Evolutionary conservation across 2,888 invertebrate species (phyloP), one percentile per base, ranked within the genome.

Genomic region (Drosophila mercatorum): DNA sequence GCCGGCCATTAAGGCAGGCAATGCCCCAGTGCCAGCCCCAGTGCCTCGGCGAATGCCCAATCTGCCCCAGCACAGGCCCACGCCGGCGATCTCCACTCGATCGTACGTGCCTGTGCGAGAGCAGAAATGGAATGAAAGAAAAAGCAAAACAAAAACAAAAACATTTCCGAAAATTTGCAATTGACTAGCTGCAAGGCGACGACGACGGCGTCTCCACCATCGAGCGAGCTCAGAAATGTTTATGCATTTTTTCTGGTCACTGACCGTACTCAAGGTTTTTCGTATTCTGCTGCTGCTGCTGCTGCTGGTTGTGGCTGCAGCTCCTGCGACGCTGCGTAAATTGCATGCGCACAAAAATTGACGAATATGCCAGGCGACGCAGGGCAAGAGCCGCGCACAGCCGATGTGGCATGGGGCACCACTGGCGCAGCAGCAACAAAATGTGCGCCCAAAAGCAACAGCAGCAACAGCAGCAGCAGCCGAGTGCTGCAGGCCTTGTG

Each of bases 241-340:
- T 90, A 84, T 89, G 88, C 84, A 87, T 91, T 83, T 91, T 82
- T 91, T 90, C 77, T 91, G 91, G 91, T 92, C 91, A 92, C 91
- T 91, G 92, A 91, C 92, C 91, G 91, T 90, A 90, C 92, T 91
- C 91, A 91, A 91, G 91, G 91, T 91, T 92, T 91, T 92, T 89
- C 81, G 91, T 88, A 88, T 90, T 91, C 85, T 90, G 81, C 81
- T 72, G 73, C 68, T 68, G 60, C 53, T 47, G 43, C 28, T 58
- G 22, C 22, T 22, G 73, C 34, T 43, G 72, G 43, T 47, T 63
- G 81, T 53, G 63, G 67, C 85, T 53, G 73, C 68, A 44, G 57
- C 80, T 83, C 60, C 77, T 73, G 69, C 89, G 67, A 74, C 78
- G 87, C 88, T 89, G 90, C 89, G 90, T 90, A 90, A 88, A 90